phyloP scores from a whole-genome alignment of 2,113 vertebrate species.

The Epinephelus fuscoguttatus region DNA sequence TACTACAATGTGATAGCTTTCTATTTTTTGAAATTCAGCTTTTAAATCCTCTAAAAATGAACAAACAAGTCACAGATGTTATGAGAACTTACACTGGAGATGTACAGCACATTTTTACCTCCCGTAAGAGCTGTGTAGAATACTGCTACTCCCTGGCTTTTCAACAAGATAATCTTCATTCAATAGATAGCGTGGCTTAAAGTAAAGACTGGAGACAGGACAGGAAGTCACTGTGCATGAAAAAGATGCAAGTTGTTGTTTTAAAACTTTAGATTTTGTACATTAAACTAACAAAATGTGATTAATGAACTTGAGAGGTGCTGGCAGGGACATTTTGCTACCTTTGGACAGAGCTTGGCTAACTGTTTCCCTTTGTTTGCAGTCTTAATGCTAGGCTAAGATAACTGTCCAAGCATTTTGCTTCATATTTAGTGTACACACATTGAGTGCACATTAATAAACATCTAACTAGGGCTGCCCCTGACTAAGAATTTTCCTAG shows the following conservation, averaged over 20 bases:
- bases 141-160: neutral
- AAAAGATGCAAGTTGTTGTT: neutral
- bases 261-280: neutral
- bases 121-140: neutral
- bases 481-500: too few species aligned
- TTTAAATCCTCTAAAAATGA: neutral
- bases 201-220: too few species aligned
- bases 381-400: too few species aligned
- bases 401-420: neutral
- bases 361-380: too few species aligned
- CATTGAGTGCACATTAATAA: too few species aligned
- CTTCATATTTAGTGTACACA: neutral
- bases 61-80: neutral
- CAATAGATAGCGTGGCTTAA: too few species aligned
- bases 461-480: too few species aligned
- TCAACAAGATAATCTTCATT: neutral
- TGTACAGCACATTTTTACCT: neutral
- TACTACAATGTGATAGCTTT: neutral
- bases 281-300: neutral
- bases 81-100: neutral
- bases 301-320: neutral
- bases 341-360: too few species aligned
- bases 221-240: neutral
- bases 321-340: too few species aligned
- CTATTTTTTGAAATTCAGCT: neutral